Evolutionary conservation across 2,797 vertebrate species (phyloP).

Genomic region (Carduelis carduelis): DNA sequence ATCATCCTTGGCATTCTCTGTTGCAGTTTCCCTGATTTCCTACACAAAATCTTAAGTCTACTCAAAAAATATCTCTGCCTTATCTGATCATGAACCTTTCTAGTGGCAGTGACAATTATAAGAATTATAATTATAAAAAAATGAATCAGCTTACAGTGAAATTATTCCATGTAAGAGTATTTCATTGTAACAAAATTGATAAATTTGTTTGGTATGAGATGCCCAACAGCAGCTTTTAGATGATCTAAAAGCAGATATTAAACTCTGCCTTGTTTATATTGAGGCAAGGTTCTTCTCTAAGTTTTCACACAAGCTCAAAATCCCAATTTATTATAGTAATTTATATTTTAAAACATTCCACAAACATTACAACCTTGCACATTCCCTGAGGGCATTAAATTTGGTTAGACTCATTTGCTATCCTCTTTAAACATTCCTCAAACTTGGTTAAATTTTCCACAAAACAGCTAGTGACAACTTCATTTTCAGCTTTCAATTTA

Average conservation of each 20-base stretch:
- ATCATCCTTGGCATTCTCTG: background rate
- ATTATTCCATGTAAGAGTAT: background rate
- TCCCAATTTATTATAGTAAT: background rate
- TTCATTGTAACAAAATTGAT: background rate
- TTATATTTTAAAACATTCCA: background rate
- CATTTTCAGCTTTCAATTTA: constrained; percentile 25
- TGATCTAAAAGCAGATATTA: background rate
- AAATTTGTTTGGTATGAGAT: background rate
- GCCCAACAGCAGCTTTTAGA: background rate
- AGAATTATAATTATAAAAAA: background rate
- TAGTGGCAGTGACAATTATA: background rate
- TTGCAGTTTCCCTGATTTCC: background rate
- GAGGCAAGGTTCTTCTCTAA: background rate
- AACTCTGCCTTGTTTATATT: background rate
- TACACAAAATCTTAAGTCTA: background rate
- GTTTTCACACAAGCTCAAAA: background rate
- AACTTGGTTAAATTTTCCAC: constrained; percentile 37
- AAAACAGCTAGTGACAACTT: background rate
- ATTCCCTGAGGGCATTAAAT: background rate
- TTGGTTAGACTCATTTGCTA: background rate
- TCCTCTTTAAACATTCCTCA: background rate
- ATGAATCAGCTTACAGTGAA: background rate
- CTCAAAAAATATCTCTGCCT: background rate
- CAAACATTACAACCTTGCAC: background rate
- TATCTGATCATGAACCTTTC: background rate